These are phyloP conservation scores for Drosophila subquinaria DNA, from an alignment of 2,888 invertebrate genomes.

Conservation along the genomic window DNA sequence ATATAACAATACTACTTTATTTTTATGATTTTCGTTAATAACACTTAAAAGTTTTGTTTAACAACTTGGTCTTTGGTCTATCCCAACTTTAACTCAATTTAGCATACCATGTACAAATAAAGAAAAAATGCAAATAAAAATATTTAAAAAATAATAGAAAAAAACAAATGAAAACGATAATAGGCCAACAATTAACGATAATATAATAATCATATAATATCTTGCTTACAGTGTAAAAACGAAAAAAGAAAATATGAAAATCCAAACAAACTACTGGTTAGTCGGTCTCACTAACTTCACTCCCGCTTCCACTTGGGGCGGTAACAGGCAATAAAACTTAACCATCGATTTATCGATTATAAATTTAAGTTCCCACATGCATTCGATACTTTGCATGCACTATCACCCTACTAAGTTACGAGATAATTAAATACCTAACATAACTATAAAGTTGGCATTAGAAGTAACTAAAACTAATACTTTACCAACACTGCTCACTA, in stretches of 20 bases:
- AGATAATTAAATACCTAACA: conserved; percentile 31
- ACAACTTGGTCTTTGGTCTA: conserved; percentile 7
- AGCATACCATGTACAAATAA: conserved; percentile 78
- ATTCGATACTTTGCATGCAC: conserved; percentile 50
- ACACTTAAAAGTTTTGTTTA: not conserved
- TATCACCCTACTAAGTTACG: conserved; percentile 31
- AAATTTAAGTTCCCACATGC: conserved; percentile 51
- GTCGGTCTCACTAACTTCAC: conserved; percentile 85
- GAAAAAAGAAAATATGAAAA: too few species aligned
- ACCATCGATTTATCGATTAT: conserved; percentile 49
- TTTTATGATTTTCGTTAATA: conserved; percentile 28
- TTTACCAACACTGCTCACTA: conserved; percentile 27
- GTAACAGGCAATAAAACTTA: conserved; percentile 58
- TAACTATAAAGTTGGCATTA: conserved; percentile 27
- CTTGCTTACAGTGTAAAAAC: conserved; percentile 70
- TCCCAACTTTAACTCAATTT: conserved; percentile 72
- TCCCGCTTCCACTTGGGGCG: conserved; percentile 40
- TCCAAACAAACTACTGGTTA: conserved; percentile 80
- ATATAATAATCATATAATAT: conserved; percentile 53
- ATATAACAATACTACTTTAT: conserved; percentile 1
- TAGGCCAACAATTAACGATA: conserved; percentile 38
- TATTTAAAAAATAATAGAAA: conserved; percentile 17
- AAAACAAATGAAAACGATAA: conserved; percentile 22
- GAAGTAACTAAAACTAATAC: conserved; percentile 52
- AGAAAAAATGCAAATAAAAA: conserved; percentile 17